phyloP scores from a whole-genome alignment of 2,888 invertebrate genomes.

The Andrena fulva region DNA sequence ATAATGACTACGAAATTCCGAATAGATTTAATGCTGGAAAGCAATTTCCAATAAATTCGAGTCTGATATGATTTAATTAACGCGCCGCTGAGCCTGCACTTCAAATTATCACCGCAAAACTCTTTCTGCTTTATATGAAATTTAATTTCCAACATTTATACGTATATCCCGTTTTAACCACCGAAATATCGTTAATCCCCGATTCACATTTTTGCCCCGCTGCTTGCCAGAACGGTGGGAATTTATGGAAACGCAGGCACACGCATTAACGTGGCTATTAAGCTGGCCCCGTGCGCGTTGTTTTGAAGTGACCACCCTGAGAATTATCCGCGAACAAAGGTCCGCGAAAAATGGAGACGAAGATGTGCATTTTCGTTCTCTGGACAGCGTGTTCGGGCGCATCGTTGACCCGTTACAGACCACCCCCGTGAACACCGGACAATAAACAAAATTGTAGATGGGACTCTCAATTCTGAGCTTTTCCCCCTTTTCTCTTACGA shows the following conservation, averaged over 20 bases:
- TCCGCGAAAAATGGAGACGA: conserved; percentile 45
- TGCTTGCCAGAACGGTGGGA: neutral
- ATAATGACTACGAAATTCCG: no score
- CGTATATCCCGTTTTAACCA: neutral
- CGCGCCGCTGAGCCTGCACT: neutral
- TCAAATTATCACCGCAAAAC: neutral
- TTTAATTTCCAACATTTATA: neutral
- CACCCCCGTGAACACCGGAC: conserved; percentile 64
- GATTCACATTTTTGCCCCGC: neutral
- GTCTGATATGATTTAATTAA: neutral
- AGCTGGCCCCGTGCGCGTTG: conserved; percentile 33
- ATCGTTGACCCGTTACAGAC: conserved; percentile 73
- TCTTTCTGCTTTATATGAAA: neutral
- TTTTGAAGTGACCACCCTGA: conserved; percentile 55
- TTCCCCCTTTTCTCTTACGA: conserved; percentile 38
- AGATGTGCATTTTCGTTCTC: conserved; percentile 52
- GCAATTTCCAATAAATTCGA: neutral
- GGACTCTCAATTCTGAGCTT: conserved; percentile 59
- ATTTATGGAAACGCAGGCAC: conserved; percentile 10
- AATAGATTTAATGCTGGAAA: neutral
- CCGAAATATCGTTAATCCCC: neutral
- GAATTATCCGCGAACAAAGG: conserved; percentile 63
- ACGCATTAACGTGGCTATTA: conserved; percentile 26
- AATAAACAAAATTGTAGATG: conserved; percentile 77
- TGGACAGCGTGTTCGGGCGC: conserved; percentile 71